phyloP scores from a whole-genome alignment of 2,888 invertebrate genomes.

The Fissipunctia ypsillon region DNA sequence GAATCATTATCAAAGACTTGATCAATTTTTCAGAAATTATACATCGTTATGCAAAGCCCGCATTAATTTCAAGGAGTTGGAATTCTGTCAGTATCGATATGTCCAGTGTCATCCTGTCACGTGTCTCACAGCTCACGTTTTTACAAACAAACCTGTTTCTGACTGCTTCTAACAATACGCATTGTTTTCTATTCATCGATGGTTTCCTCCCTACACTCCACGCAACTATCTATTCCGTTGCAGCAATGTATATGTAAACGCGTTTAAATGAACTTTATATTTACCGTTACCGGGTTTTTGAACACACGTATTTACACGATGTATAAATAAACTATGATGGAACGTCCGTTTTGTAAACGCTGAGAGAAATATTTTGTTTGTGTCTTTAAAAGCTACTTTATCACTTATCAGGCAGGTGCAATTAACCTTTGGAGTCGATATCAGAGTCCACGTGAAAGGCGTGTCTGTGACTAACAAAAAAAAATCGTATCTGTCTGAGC shows the following conservation, averaged over 20 bases:
- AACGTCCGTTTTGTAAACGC: slow-evolving; percentile 6
- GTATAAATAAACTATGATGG: slow-evolving; percentile 37
- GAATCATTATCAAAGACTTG: neutral
- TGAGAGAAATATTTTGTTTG: slow-evolving; percentile 1
- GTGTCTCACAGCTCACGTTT: slow-evolving; percentile 56
- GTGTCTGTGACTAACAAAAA: slow-evolving; percentile 4
- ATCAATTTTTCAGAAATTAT: neutral
- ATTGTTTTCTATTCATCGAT: slow-evolving; percentile 28
- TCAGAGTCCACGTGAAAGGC: slow-evolving; percentile 28
- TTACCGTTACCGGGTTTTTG: slow-evolving; percentile 30
- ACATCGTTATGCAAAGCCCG: neutral
- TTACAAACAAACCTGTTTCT: slow-evolving; percentile 38
- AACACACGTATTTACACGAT: slow-evolving; percentile 9
- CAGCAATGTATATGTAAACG: slow-evolving; percentile 34
- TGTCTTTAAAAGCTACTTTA: slow-evolving; percentile 14
- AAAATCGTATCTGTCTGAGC: neutral
- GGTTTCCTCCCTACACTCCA: neutral
- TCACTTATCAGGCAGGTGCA: neutral
- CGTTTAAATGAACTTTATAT: slow-evolving; percentile 13
- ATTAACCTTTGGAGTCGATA: slow-evolving; percentile 30
- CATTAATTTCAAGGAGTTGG: slow-evolving; percentile 2
- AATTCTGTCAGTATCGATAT: slow-evolving; percentile 32
- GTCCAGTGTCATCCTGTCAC: slow-evolving; percentile 53
- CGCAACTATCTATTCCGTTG: too few relatives aligned
- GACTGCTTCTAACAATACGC: slow-evolving; percentile 15